phyloP scores from a whole-genome alignment of 2,797 vertebrate genomes.

The Mormyrops attenuatus region DNA sequence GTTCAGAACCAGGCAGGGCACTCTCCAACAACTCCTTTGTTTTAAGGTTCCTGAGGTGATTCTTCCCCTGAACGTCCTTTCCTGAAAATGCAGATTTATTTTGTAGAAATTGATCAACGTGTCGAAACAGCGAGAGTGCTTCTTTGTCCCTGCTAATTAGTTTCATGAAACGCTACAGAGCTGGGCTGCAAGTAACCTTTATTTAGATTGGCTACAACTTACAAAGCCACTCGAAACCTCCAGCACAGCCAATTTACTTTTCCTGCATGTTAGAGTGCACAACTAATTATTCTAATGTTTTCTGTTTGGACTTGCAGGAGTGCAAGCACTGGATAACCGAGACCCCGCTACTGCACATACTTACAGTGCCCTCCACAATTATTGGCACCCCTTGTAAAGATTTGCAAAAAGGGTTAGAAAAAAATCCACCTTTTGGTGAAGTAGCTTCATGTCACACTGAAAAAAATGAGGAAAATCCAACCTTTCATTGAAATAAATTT shows the following conservation, averaged over 20 bases:
- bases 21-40: not conserved
- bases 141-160: conserved; percentile 20
- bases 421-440: not conserved
- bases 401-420: not conserved
- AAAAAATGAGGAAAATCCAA: not conserved
- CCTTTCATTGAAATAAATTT: not conserved
- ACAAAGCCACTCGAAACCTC: conserved; percentile 21
- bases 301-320: conserved; percentile 2
- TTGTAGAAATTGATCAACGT: not conserved
- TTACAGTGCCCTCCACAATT: not conserved
- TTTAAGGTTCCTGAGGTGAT: not conserved
- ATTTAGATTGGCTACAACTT: conserved; percentile 22
- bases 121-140: not conserved
- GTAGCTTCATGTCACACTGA: not conserved
- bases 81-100: not conserved
- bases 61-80: not conserved
- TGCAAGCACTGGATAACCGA: not conserved
- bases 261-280: not conserved
- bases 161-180: not conserved
- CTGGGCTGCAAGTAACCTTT: conserved; percentile 10
- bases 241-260: conserved; percentile 24
- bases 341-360: not conserved
- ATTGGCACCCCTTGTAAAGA: not conserved
- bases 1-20: not conserved
- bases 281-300: conserved; percentile 33